Evolutionary conservation across 2,797 vertebrate species (phyloP).

Genomic region (Halcyon badia): DNA sequence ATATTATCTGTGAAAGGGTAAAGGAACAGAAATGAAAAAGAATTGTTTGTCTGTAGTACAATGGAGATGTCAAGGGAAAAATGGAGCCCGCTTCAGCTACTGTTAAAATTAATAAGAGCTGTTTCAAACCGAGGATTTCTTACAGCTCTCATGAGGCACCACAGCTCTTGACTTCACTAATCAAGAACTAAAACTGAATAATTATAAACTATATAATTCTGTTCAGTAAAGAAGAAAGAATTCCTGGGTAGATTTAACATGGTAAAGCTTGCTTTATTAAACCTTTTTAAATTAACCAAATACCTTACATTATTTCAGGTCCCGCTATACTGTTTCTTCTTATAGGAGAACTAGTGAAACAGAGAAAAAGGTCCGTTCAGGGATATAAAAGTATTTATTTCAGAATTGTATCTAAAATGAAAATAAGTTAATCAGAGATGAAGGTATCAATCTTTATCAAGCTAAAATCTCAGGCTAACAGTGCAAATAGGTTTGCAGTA

Average conservation of each 20-base stretch:
- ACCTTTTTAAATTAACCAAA: slow-evolving; percentile 35
- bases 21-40: not conserved
- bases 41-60: not conserved
- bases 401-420: slow-evolving; percentile 1
- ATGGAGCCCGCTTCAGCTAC: not conserved
- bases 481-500: not conserved
- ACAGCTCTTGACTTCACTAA: not conserved
- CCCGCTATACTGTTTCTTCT: not conserved
- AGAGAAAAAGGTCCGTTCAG: not conserved
- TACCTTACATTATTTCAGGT: not conserved
- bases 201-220: not conserved
- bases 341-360: not conserved
- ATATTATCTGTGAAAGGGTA: not conserved
- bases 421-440: not conserved
- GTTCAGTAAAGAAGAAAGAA: not conserved
- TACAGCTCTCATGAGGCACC: not conserved
- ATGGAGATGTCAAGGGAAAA: not conserved
- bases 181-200: slow-evolving; percentile 25
- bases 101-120: slow-evolving; percentile 24
- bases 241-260: not conserved
- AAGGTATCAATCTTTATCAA: not conserved
- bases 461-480: not conserved
- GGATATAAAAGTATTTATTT: not conserved
- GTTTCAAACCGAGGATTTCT: slow-evolving; percentile 16
- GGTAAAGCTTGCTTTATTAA: slow-evolving; percentile 33